Base-by-base conservation (phyloP, 2,113 vertebrate species). In the Columba janthina region DNA sequence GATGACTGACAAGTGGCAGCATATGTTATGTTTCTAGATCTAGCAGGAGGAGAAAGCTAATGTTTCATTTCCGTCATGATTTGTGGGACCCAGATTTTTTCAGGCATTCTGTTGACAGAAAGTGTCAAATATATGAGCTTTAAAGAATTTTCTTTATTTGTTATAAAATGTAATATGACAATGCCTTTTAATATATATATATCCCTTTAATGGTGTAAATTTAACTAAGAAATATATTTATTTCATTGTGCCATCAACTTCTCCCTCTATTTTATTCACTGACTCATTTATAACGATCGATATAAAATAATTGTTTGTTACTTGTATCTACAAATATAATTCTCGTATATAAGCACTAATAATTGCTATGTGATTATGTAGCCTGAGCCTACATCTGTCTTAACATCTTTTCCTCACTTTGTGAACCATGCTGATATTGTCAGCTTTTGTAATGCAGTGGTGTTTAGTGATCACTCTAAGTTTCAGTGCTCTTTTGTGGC, bases 1-100 rank as follows among this genome's bases (percentile, higher is more conserved):
- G 54, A 89, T 88, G 62, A 85, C 53, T 94, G 92, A 89, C 81
- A 94, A 80, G 46, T 95, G 56, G 76, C 74, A 96, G 76, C 38
- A 38, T 74, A 86, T 66, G 50, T 65, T 91, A 31, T 25, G 6
- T 85, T 85, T 85, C 58, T 85, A 77, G 72, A 67, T 70, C 44
- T n/a, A 48, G 42, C 22, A 40, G 56, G 29, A 82, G 42, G 53
- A 80, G 53, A 62, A 83, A 54, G 32, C 2, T 6, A 85, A 72
- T 5, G 2, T 89, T 89, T 85, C 28, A 64, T 91, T 93, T 89
- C 34, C 26, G 12, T 81, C 48, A 12, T 66, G 50, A 70, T n/a
- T 65, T 70, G 26, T 54, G 15, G 7, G 25, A 19, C 40, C 15
- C 34, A 84, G 16, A 42, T 66, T 83, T 91, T 82, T 81, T 72